Evolutionary conservation across 2,888 invertebrate genomes (phyloP), one percentile per base, ranked within the genome.

Genomic region (Diarsia dahlii): DNA sequence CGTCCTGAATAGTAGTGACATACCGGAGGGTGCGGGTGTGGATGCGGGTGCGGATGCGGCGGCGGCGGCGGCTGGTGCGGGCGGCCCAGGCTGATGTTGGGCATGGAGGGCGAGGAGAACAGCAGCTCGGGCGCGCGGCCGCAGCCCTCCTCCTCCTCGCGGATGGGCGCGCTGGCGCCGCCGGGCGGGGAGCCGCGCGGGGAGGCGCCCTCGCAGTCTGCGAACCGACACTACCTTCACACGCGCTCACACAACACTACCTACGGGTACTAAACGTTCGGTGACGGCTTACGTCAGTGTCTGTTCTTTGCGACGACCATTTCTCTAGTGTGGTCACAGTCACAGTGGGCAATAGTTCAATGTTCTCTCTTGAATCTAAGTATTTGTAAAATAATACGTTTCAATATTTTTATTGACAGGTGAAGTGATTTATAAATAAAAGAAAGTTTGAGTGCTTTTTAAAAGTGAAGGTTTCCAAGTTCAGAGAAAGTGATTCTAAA

Each of bases 91-190:
- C 99, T 99, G 93, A 99, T 99, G 97, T 99, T 99, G 91, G 99
- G 99, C 98, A 99, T 98, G 90, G 99, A 99, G 76, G 99, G 99
- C 90, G 99, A 99, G 89, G 99, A 99, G 97, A 99, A 99, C 82
- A 99, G 97, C 80, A 98, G 95, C 97, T 98, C 95, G 96, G 98
- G 96, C 96, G 98, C 95, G 81, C 98, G 94, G 97, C 97, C 92
- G 96, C 97, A 90, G 96, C 97, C 92, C 95, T 98, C 98, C 92
- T 98, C 98, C 95, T 99, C 98, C 92, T 98, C 98, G 94, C 98
- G 98, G 90, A 98, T 98, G 87, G 98, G 98, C 45, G 98, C 98
- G 95, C 94, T 97, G 93, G 97, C 88, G 67, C 91, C 88, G 96
- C 94, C 94, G 56, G 95, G 94, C 20, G 97, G 98, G 62, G 97